These are phyloP conservation scores for Drosophila orena DNA, from an alignment of 1,140 invertebrate genomes.

Conservation along the genomic window DNA sequence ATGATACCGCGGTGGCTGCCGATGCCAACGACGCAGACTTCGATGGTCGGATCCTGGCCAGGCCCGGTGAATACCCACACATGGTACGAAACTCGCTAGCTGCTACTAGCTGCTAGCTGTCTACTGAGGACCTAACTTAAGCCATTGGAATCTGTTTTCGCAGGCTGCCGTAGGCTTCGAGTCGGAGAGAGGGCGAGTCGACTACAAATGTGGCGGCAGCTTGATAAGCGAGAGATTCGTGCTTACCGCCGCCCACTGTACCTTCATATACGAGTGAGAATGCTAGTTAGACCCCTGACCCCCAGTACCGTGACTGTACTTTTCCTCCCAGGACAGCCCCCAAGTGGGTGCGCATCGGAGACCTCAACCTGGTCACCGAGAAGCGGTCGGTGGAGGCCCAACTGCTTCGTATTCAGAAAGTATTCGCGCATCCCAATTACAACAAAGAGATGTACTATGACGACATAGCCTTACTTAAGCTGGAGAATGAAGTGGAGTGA, in stretches of 20 bases:
- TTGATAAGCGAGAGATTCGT: constrained; percentile 83
- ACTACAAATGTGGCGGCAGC: constrained; percentile 84
- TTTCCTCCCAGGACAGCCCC: constrained; percentile 51
- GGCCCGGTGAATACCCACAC: constrained; percentile 84
- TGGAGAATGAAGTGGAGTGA: constrained; percentile 60
- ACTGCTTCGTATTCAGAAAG: constrained; percentile 41
- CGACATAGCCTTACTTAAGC: constrained; percentile 69
- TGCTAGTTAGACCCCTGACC: neutral
- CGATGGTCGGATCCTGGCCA: constrained; percentile 73
- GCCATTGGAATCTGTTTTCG: constrained; percentile 23
- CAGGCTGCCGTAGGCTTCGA: constrained; percentile 71
- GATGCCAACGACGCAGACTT: constrained; percentile 77
- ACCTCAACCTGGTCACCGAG: constrained; percentile 62
- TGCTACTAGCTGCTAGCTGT: constrained; percentile 42
- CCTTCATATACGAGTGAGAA: constrained; percentile 64
- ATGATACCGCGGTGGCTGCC: constrained; percentile 57
- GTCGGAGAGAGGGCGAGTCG: constrained; percentile 34
- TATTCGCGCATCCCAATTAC: constrained; percentile 65
- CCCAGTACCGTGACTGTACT: neutral
- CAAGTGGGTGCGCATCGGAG: constrained; percentile 71
- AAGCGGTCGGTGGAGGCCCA: constrained; percentile 52
- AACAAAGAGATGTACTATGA: constrained; percentile 58
- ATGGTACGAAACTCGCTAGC: constrained; percentile 65
- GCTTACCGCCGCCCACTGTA: constrained; percentile 80
- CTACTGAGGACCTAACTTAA: constrained; percentile 7